Evolutionary conservation across 2,113 vertebrate genomes (phyloP).

Genomic region (Zapornia atra): DNA sequence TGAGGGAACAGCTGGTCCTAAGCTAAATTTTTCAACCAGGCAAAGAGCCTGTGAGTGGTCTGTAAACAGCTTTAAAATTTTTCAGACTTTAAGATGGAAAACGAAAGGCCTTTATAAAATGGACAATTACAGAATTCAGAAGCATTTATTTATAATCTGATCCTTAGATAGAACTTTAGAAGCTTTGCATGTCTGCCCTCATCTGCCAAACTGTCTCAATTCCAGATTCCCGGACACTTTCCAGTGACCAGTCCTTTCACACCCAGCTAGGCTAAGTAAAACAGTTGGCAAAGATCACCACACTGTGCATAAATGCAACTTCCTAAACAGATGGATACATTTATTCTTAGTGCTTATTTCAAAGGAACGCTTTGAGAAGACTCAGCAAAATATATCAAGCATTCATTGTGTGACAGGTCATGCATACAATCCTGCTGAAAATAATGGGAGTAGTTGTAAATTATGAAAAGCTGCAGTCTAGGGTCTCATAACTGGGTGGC

Average conservation of each 20-base stretch:
- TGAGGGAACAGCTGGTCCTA: background rate
- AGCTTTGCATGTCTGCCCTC: background rate
- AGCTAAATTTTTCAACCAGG: background rate
- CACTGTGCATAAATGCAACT: background rate
- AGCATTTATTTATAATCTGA: background rate
- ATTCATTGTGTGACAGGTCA: conserved; percentile 11
- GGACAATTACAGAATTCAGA: background rate
- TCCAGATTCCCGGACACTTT: background rate
- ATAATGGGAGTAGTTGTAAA: conserved; percentile 11
- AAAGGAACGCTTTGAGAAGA: background rate
- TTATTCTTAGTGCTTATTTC: conserved; percentile 33
- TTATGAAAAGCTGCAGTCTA: conserved; percentile 56
- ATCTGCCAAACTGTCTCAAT: background rate
- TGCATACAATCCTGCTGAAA: conserved; percentile 28
- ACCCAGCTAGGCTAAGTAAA: background rate
- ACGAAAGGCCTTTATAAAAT: background rate
- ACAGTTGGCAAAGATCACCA: background rate
- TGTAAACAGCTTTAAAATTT: background rate
- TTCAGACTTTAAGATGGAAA: background rate
- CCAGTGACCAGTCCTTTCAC: background rate
- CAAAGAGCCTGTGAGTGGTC: background rate
- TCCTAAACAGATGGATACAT: background rate
- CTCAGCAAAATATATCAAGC: background rate
- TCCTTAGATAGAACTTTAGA: background rate
- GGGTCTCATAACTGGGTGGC: conserved; percentile 57